A percentile compares a stretch with the other conserved stretches of the same genome.
Evolutionary conservation across 2,113 vertebrate species (phyloP).

Genomic region (Onychostoma macrolepis): DNA sequence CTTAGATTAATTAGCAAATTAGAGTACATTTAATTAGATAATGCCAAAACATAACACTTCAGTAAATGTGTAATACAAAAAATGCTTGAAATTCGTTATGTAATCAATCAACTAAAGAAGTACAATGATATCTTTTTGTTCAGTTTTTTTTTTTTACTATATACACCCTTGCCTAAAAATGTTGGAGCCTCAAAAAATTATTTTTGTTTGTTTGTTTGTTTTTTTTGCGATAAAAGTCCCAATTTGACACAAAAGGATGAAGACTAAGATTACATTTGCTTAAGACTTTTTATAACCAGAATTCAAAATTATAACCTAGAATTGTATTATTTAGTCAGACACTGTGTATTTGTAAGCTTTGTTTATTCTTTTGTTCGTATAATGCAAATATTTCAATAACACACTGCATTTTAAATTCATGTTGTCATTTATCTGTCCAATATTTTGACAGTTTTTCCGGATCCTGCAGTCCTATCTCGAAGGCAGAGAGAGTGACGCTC

Average conservation of each 20-base stretch:
- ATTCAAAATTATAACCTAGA: too few relatives aligned
- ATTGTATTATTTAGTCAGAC: neutral
- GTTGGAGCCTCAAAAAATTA: neutral
- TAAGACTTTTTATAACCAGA: neutral
- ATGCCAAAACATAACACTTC: too few relatives aligned
- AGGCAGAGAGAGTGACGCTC: constrained; percentile 49
- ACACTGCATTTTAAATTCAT: neutral
- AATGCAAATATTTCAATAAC: neutral
- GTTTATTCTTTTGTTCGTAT: neutral
- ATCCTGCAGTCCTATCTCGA: constrained; percentile 67
- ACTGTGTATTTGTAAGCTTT: neutral
- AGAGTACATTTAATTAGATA: too few relatives aligned
- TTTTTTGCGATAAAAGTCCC: neutral
- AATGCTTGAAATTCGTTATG: too few relatives aligned
- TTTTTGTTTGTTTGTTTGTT: neutral
- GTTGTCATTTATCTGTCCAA: neutral
- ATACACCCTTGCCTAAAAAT: neutral
- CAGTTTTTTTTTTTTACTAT: too few relatives aligned
- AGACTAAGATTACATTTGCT: neutral
- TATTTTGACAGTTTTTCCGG: constrained; percentile 58
- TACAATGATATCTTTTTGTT: too few relatives aligned
- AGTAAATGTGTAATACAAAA: too few relatives aligned
- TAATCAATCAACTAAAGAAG: too few relatives aligned
- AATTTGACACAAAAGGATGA: neutral
- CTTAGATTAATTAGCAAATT: too few relatives aligned